phyloP scores from a whole-genome alignment of 2,888 invertebrate species.

The Andrena fulva region DNA sequence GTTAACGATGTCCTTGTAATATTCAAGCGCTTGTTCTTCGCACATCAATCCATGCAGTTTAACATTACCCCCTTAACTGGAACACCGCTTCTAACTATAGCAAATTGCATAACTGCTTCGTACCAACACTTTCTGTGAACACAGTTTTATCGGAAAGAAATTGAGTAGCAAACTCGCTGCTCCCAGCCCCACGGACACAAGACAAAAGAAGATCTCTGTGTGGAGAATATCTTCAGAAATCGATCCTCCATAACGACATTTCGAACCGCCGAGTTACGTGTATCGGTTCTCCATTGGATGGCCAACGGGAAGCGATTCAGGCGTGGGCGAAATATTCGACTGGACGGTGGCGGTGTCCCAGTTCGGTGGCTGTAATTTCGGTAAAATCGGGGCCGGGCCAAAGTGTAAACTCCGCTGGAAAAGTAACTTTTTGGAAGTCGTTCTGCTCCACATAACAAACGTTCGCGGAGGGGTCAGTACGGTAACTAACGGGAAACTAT shows the following conservation, averaged over 20 bases:
- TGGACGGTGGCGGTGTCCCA: constrained; percentile 17
- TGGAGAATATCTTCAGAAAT: constrained; percentile 1
- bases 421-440: constrained; percentile 70
- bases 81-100: not conserved
- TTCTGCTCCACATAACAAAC: constrained; percentile 72
- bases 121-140: too few relatives aligned
- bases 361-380: constrained; percentile 46
- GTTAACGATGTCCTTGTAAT: constrained; percentile 11
- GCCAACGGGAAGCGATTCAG: not conserved
- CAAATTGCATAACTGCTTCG: not conserved
- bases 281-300: not conserved
- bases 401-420: constrained; percentile 59
- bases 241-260: not conserved
- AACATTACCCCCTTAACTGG: not conserved
- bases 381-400: constrained; percentile 37
- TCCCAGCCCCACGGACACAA: not conserved
- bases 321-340: constrained; percentile 27
- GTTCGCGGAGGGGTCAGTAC: constrained; percentile 69
- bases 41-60: not conserved
- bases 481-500: constrained; percentile 70
- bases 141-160: too few relatives aligned
- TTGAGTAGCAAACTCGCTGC: too few relatives aligned
- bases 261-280: not conserved
- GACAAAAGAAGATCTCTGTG: not conserved
- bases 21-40: constrained; percentile 5